Evolutionary conservation across 2,797 vertebrate species (phyloP), one percentile per base, ranked within the genome.

Genomic region (Lindbergichthys nudifrons): DNA sequence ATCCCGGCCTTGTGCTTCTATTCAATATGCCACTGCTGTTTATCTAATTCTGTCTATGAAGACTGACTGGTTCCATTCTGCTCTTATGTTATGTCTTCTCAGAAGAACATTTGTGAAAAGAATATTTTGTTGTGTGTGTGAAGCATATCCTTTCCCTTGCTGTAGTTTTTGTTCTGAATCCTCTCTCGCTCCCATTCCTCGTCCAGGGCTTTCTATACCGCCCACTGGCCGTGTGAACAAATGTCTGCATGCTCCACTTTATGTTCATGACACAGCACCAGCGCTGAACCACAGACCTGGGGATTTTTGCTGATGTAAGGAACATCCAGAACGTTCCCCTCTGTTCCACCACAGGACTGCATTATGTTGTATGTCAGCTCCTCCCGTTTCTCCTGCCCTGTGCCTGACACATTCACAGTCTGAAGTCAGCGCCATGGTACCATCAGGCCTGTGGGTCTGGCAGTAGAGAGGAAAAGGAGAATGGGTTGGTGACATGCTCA

Each of bases 291-390:
- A 68, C 73, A 77, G 83, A 87, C 70, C 73, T 81, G 75, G 77
- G 65, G 73, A 16, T 83, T 89, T 88, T 54, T 89, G 86, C 90
- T 92, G 90, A 92, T 70, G 79, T 83, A 70, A 75, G 80, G 70
- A 76, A 65, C 72, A 77, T 82, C 91, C 73, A 78, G 89, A 89
- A 87, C 46, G 63, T 89, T 93, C 90, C 61, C 68, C 75, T 48
- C 70, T 88, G 83, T 88, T 81, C 82, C 32, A 62, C 59, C 66
- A 60, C 76, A 57, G 65, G 52, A 48, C 80, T 57, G 16, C 59
- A 39, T 26, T n/a, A 58, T 70, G 57, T 59, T 16, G 42, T 58
- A 19, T 58, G 42, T 39, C 32, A 53, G 64, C 62, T 68, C 48
- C 64, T 62, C 57, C 67, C 50, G 63, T 61, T 59, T 71, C 76